Evolutionary conservation across 2,888 invertebrate genomes (phyloP), one percentile per base, ranked within the genome.

Genomic region (Ormyrus pomaceus): DNA sequence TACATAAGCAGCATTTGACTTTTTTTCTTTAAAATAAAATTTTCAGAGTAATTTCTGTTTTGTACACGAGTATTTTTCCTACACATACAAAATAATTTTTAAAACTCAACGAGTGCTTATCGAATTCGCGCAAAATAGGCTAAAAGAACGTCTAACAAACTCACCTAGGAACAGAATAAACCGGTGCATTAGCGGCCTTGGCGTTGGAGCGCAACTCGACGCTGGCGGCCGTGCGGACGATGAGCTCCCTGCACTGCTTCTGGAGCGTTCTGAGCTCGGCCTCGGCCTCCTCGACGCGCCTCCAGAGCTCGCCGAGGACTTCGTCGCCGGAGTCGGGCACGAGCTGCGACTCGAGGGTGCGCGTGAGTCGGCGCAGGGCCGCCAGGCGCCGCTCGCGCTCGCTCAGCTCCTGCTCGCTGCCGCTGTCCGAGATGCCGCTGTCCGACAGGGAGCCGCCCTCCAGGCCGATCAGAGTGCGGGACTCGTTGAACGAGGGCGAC

Each of bases 391-490:
- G 92, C 83, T 95, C 95, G 56, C 95, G 92, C 77, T 95, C 94
- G 83, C 93, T 93, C 73, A 90, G 92, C 91, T 90, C 95, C 83
- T 94, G 95, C 91, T 92, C 93, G 87, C 93, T 95, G 86, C 95
- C 95, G 80, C 95, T 95, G 88, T 95, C 95, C 8, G 95, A 95
- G 85, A 95, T 95, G n/a, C 95, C 95, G 51, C 95, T 95, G 92
- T 95, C 95, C 0, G 95, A 95, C 80, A 95, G 91, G n/a, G 95
- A 95, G 82, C 94, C 94, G 86, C 93, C 93, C 77, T 91, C 92
- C 9, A 77, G 64, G 2, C 80, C 82, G 9, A 76, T 55, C 19
- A 79, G 45, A 5, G 76, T 66, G 53, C 62, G 62, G 46, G 59
- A 6, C 6, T 86, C 82, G 75, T 86, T 88, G 19, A 79, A 83